Conservation (phyloP, 2,888 invertebrate species). For the Hyposoter dolosus region DNA sequence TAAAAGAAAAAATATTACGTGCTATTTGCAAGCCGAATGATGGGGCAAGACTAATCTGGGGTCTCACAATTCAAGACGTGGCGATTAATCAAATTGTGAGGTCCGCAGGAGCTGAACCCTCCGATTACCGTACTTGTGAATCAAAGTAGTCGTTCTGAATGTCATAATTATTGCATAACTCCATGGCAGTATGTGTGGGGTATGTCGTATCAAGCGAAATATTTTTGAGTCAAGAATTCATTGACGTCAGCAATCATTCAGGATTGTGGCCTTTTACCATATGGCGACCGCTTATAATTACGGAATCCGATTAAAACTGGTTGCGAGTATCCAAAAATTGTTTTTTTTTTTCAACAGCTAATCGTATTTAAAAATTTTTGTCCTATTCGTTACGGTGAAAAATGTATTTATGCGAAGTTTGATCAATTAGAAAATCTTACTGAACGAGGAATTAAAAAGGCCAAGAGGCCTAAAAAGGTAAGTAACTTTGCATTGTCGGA, state of each 20-base stretch:
- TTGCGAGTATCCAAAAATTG: background rate
- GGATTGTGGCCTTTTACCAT: slow-evolving; percentile 10
- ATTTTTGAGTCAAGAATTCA: slow-evolving; percentile 3
- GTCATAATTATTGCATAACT: slow-evolving; percentile 64
- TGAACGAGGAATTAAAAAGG: background rate
- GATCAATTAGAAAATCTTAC: background rate
- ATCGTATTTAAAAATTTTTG: background rate
- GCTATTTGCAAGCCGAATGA: slow-evolving; percentile 13
- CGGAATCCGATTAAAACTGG: background rate
- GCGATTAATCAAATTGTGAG: slow-evolving; percentile 48
- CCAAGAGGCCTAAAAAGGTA: no score
- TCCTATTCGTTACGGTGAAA: background rate
- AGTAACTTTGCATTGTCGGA: no score
- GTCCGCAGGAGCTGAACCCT: slow-evolving; percentile 29
- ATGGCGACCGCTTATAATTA: background rate
- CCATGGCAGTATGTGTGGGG: background rate
- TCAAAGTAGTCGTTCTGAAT: slow-evolving; percentile 57
- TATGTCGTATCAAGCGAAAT: background rate
- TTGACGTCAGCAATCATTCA: background rate
- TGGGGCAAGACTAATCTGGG: slow-evolving; percentile 23
- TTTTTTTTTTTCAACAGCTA: background rate
- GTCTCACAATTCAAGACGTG: background rate
- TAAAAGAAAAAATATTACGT: slow-evolving; percentile 5
- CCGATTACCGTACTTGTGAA: slow-evolving; percentile 43
- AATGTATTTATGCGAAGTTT: background rate